Conservation (phyloP, 2,888 invertebrate species). For the Amblyjoppa proteus region DNA sequence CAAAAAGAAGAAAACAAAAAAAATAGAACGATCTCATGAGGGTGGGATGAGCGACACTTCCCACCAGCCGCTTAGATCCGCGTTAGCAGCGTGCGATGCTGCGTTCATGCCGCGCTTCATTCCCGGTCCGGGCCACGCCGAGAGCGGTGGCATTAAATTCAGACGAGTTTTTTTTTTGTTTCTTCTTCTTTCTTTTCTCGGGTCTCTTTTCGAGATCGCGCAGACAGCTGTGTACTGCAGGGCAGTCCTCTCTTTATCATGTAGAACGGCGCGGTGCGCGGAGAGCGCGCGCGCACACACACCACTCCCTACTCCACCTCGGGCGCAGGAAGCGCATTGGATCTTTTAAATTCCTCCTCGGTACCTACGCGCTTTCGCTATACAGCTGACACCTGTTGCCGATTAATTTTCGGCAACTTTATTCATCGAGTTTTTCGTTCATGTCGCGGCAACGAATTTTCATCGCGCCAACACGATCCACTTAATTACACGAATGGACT, state of each 20-base stretch:
- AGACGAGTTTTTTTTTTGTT: slow-evolving; percentile 67
- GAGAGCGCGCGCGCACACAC: slow-evolving; percentile 18
- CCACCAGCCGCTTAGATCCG: slow-evolving; percentile 47
- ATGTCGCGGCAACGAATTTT: slow-evolving; percentile 34
- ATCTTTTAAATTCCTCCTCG: slow-evolving; percentile 73
- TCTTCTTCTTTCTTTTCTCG: slow-evolving; percentile 7
- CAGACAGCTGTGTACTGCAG: slow-evolving; percentile 73
- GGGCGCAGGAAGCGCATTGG: slow-evolving; percentile 71
- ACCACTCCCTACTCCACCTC: slow-evolving; percentile 32
- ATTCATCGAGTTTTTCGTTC: slow-evolving; percentile 29
- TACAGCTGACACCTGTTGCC: slow-evolving; percentile 73
- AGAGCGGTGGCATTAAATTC: slow-evolving; percentile 68
- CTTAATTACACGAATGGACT: not conserved
- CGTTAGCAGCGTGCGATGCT: slow-evolving; percentile 44
- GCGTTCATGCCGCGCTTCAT: slow-evolving; percentile 34
- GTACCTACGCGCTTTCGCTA: slow-evolving; percentile 60
- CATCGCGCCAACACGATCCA: not conserved
- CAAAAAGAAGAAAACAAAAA: not conserved
- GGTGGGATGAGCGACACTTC: slow-evolving; percentile 49
- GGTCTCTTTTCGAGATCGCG: slow-evolving; percentile 63
- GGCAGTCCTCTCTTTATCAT: slow-evolving; percentile 69
- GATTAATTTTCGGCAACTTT: slow-evolving; percentile 63
- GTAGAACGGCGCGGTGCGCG: slow-evolving; percentile 60
- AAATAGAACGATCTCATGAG: slow-evolving; percentile 28
- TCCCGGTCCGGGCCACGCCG: slow-evolving; percentile 40